Conservation (phyloP, 2,888 invertebrate species). For the Drosophila rellima region DNA sequence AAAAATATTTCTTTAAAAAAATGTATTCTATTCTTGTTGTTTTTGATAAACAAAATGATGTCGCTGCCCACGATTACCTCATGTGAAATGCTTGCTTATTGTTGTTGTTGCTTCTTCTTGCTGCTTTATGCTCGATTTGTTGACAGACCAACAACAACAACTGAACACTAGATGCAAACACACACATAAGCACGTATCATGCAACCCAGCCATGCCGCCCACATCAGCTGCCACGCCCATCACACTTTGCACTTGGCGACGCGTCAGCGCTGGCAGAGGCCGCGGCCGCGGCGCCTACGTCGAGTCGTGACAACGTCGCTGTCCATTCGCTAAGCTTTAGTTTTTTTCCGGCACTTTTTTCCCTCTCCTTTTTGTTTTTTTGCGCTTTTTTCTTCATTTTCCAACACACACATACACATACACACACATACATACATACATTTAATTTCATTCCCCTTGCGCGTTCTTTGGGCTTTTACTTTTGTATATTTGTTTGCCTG, state of each 20-base stretch:
- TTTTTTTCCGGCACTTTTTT: slow-evolving; percentile 29
- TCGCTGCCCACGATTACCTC: slow-evolving; percentile 61
- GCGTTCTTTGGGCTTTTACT: slow-evolving; percentile 60
- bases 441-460: slow-evolving; percentile 53
- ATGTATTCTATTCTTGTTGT: slow-evolving; percentile 10
- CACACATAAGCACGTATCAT: slow-evolving; percentile 12
- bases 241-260: slow-evolving; percentile 54
- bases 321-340: slow-evolving; percentile 54
- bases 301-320: slow-evolving; percentile 38
- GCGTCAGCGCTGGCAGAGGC: background rate
- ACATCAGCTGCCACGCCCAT: slow-evolving; percentile 52
- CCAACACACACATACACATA: slow-evolving; percentile 31
- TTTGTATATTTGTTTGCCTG: slow-evolving; percentile 45
- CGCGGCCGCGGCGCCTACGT: slow-evolving; percentile 42
- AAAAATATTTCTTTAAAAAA: slow-evolving; percentile 18
- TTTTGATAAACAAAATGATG: slow-evolving; percentile 53
- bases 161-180: slow-evolving; percentile 5
- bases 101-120: slow-evolving; percentile 7
- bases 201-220: slow-evolving; percentile 35
- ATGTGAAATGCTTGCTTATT: slow-evolving; percentile 33
- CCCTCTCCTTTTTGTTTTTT: slow-evolving; percentile 22
- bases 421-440: slow-evolving; percentile 21
- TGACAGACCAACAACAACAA: slow-evolving; percentile 40
- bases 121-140: slow-evolving; percentile 41
- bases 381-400: slow-evolving; percentile 49